Base-by-base conservation (phyloP, 2,113 vertebrate species). In the Diadophis punctatus region DNA sequence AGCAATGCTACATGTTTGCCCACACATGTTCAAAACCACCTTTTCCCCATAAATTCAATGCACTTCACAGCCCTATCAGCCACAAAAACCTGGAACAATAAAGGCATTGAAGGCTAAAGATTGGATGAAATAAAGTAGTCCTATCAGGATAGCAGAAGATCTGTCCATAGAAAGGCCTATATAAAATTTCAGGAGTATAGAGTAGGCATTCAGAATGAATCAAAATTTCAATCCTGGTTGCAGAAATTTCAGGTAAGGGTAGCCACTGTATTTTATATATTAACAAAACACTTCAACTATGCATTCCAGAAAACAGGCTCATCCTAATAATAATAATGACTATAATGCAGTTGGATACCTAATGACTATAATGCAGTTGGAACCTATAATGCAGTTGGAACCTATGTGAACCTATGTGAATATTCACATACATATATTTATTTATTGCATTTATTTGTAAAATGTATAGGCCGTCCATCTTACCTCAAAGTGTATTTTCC, bases 261-360 rank as follows among this genome's bases (percentile, higher is more conserved):
- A 43, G n/a, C 20, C 56, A 53, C 48, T 27, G 20, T 95, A 94
- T 93, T 94, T 14, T 11, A 91, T 95, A 89, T 92, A 93, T 95
- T 92, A 49, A 89, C 92, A 43, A 84, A 11, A 27, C 95, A 34
- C 86, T 51, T 88, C 49, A 56, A 30, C 48, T 91, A 92, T 90
- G 86, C 5, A 23, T 23, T 53, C 51, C 25, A 34, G 6, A 43
- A 55, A 88, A 18, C 10, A 55, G 18, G 34, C 18, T 49, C 18
- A 56, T 22, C 22, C 27, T 48, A 25, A 92, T 18, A 58, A 18
- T 80, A 10, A 11, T 14, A 34, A 92, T 25, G 46, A 12, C 27
- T 1, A 22, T 1, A 27, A 43, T 22, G n/a, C n/a, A n/a, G n/a
- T n/a, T n/a, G n/a, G n/a, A n/a, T n/a, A 46, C 34, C n/a, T n/a